Evolutionary conservation across 2,888 invertebrate genomes (phyloP), one percentile per base, ranked within the genome.

Genomic region (Theretra japonica): DNA sequence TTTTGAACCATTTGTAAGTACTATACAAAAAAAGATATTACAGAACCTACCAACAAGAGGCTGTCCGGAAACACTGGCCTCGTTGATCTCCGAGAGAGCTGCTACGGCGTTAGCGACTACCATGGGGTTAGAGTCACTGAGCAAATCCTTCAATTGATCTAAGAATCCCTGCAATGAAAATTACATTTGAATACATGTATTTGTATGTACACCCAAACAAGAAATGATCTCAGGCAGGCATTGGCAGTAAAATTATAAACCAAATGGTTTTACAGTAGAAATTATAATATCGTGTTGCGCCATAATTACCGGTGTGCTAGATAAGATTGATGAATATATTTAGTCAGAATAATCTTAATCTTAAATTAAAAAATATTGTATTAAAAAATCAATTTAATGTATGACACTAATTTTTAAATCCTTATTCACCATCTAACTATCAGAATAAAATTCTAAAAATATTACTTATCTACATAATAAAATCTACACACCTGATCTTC

Each of bases 111-210:
- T 99, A 0, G 99, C 99, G 1, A 99, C 99, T 53, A 99, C 99
- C 99, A 99, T 99, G 0, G 99, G 99, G 94, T 99, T 99, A 0
- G 99, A 99, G 92, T 99, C 99, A 68, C 99, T 99, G 57, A 99
- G 94, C 70, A 99, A 95, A 91, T 99, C 99, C 88, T 99, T 98
- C 33, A 99, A 93, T 84, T 99, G 98, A 88, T 99, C 99, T 77
- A 99, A 95, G 90, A 99, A 99, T 48, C 99, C 99, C 95, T 99
- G 97, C 81, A 97, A 97, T 65, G 7, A 41, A 62, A 21, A 70
- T 25, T 25, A 25, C 21, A 41, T 17, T 8, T 15, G 33, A 30
- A 30, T 8, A 68, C 21, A 68, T 48, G 11, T 48, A 28, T 30
- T 19, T 3, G 5, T 19, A 21, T 25, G 2, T 28, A 17, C 28